These are phyloP conservation scores for Pygmarrhopalites habei DNA, from an alignment of 1,140 invertebrate genomes.

Conservation along the genomic window DNA sequence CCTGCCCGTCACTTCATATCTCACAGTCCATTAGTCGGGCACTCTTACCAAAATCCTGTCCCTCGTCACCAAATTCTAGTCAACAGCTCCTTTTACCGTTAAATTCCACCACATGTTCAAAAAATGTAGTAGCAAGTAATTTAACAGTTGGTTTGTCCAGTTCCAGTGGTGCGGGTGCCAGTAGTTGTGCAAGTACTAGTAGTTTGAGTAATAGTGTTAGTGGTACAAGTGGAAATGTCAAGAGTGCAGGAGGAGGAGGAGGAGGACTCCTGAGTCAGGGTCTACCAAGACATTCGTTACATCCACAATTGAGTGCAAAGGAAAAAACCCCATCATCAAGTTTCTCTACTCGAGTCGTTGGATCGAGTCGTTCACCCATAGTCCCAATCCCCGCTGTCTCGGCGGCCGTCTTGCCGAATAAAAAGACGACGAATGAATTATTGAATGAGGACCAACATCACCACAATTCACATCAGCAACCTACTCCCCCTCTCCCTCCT, in stretches of 20 bases:
- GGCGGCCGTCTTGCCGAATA: neutral
- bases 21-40: constrained; percentile 10
- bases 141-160: too few species aligned
- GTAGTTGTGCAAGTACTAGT: constrained; percentile 10
- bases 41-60: constrained; percentile 30
- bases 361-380: constrained; percentile 23
- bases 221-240: constrained; percentile 2
- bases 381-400: neutral
- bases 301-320: constrained; percentile 35
- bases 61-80: constrained; percentile 30
- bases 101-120: constrained; percentile 10
- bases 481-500: too few species aligned
- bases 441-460: constrained; percentile 4
- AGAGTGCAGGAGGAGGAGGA: neutral
- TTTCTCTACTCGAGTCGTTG: constrained; percentile 37
- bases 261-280: constrained; percentile 4
- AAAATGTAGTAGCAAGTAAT: constrained; percentile 13
- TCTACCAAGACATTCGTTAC: constrained; percentile 36
- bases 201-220: neutral
- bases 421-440: constrained; percentile 20
- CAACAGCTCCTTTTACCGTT: constrained; percentile 31
- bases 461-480: neutral
- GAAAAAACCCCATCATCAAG: constrained; percentile 38
- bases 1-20: constrained; percentile 34
- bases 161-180: neutral